Percentiles rank a stretch among this genome's conserved stretches.
Conservation (phyloP, 2,797 vertebrate species). For the Megaceryle alcyon region DNA sequence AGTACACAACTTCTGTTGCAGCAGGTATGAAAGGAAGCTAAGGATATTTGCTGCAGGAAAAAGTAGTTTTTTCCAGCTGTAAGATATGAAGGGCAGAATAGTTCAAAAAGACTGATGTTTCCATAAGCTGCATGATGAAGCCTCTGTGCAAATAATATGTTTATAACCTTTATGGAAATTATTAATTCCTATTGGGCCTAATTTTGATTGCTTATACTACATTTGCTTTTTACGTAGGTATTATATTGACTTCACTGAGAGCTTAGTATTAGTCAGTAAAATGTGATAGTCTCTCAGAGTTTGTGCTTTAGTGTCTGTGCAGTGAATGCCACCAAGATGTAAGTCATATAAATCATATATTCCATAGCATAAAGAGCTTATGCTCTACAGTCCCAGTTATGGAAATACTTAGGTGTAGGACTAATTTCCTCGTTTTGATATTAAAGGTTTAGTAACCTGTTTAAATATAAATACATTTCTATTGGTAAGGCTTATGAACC, state of each 20-base stretch:
- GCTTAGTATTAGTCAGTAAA: not conserved
- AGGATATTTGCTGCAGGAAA: not conserved
- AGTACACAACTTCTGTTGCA: not conserved
- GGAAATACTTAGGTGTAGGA: constrained; percentile 11
- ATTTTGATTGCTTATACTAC: not conserved
- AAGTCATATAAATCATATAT: not conserved
- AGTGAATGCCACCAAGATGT: not conserved
- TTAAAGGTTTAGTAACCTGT: constrained; percentile 22
- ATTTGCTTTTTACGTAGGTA: not conserved
- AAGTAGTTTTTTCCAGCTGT: not conserved
- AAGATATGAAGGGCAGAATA: not conserved
- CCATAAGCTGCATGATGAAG: not conserved
- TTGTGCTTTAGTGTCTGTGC: not conserved
- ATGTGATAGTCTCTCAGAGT: not conserved
- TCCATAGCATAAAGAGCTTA: not conserved
- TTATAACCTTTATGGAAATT: not conserved
- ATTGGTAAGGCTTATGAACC: not conserved
- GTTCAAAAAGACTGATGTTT: not conserved
- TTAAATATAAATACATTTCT: constrained; percentile 18
- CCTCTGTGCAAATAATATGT: constrained; percentile 2
- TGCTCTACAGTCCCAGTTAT: not conserved
- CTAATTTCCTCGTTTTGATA: constrained; percentile 6
- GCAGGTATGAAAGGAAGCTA: not conserved
- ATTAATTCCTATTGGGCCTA: not conserved
- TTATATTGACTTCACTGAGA: constrained; percentile 1